Evolutionary conservation across 2,113 vertebrate species (phyloP).

Genomic region (Conger conger): DNA sequence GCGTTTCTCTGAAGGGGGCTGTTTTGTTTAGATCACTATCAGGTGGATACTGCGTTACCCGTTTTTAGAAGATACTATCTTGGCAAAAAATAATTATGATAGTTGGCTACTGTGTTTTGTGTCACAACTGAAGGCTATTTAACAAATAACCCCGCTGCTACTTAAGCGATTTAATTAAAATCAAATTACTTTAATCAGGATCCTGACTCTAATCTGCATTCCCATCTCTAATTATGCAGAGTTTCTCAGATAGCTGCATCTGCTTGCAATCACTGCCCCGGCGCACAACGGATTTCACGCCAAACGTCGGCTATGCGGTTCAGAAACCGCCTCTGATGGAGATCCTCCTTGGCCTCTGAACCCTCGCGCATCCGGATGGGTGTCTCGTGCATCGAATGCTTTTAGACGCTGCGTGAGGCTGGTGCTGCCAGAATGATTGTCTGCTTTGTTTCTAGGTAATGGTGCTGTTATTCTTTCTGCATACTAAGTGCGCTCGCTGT

Average conservation of each 20-base stretch:
- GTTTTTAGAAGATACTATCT: background rate
- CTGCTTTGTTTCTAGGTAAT: background rate
- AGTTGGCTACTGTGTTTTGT: background rate
- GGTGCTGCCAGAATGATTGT: background rate
- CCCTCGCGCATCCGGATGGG: background rate
- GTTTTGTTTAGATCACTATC: constrained; percentile 1
- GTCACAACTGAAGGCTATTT: constrained; percentile 42
- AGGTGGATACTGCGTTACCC: background rate
- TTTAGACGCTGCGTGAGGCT: background rate
- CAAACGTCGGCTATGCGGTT: background rate
- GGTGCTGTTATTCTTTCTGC: background rate
- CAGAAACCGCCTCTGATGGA: background rate
- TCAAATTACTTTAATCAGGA: constrained; percentile 23
- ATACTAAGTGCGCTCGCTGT: background rate
- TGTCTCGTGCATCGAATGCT: background rate
- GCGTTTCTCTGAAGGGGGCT: background rate
- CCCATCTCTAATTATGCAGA: constrained; percentile 57
- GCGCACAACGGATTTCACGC: constrained; percentile 17
- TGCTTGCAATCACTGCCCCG: constrained; percentile 14
- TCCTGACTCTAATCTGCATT: constrained; percentile 51
- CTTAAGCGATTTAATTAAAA: constrained; percentile 34
- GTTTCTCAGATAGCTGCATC: constrained; percentile 16
- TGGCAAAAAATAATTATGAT: background rate
- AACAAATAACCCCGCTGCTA: constrained; percentile 39
- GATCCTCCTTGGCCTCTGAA: background rate